Base-by-base conservation (phyloP, 2,888 invertebrate genomes). In the Tiliacea citrago region DNA sequence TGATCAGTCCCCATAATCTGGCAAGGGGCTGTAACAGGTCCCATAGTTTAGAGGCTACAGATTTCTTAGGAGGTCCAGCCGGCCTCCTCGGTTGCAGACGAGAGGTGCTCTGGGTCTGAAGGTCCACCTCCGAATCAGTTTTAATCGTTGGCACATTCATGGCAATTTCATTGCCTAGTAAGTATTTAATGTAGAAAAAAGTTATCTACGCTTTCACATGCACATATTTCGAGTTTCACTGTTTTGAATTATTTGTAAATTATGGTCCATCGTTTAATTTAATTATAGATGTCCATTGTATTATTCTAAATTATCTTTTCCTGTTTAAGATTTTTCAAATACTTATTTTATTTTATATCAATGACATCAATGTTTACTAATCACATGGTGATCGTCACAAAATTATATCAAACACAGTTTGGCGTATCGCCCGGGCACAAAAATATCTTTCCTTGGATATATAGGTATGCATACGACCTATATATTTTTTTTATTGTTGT, bases 1-100 rank as follows among this genome's bases (percentile, higher is more conserved):
- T 95, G 51, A 96, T 90, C 16, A 96, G 90, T 4, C 96, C 96
- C 96, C 96, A 96, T 79, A 96, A 82, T 82, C 96, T 93, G 13
- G 96, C 95, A 24, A 96, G 86, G 0, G 96, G 96, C 78, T 96
- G 96, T 75, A 96, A 83, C 68, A 95, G 83, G 60, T 96, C 96
- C 96, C 96, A 96, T 68, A 96, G 88, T 79, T 91, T 92, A 12
- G 93, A 85, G n/a, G 94, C 95, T 57, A 94, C 68, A 0, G 95
- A 92, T 81, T 95, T 95, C 73, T 92, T 93, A 0, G 89, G 91
- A 53, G 93, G 91, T 7, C 90, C 89, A 39, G 84, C 75, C 63
- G 89, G 87, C 76, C 93, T 82, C 13, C 93, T 81, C 6, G 91
- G 82, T 62, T 87, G 88, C 51, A 89, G 91, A 24, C 92, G 90